Conservation (phyloP, 2,888 invertebrate species). For the Hydrotaea cyrtoneurina region DNA sequence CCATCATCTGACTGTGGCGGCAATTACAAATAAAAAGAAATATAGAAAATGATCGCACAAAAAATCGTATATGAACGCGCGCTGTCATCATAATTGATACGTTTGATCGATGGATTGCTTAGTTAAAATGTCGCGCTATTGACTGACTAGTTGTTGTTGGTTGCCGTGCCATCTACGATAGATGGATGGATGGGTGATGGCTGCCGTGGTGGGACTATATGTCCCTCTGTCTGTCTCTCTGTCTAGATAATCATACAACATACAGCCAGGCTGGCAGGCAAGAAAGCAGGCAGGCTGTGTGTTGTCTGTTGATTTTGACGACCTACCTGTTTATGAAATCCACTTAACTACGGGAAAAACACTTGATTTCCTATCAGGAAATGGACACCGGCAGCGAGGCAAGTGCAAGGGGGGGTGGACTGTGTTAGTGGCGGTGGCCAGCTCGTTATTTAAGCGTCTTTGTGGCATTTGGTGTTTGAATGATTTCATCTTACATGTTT, state of each 20-base stretch:
- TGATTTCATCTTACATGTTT: slow-evolving; percentile 62
- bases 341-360: slow-evolving; percentile 16
- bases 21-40: slow-evolving; percentile 54
- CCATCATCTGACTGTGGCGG: slow-evolving; percentile 54
- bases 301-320: slow-evolving; percentile 62
- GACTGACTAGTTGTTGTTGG: slow-evolving; percentile 60
- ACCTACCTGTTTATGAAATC: slow-evolving; percentile 66
- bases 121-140: slow-evolving; percentile 68
- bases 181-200: slow-evolving; percentile 56
- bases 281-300: background rate
- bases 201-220: slow-evolving; percentile 62
- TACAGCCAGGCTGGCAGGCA: background rate
- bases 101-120: slow-evolving; percentile 77
- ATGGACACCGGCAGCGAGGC: slow-evolving; percentile 4
- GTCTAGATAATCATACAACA: slow-evolving; percentile 56
- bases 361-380: slow-evolving; percentile 56
- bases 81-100: slow-evolving; percentile 79
- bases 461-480: slow-evolving; percentile 38
- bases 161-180: slow-evolving; percentile 26
- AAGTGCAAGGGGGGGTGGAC: background rate
- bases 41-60: background rate
- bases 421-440: background rate
- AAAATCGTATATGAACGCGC: slow-evolving; percentile 54
- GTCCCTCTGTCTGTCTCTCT: slow-evolving; percentile 33
- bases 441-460: slow-evolving; percentile 54